A percentile compares a stretch with the other conserved stretches of the same genome.
These are phyloP conservation scores for Gibbula magus DNA, from an alignment of 2,888 invertebrate species.

Conservation along the genomic window DNA sequence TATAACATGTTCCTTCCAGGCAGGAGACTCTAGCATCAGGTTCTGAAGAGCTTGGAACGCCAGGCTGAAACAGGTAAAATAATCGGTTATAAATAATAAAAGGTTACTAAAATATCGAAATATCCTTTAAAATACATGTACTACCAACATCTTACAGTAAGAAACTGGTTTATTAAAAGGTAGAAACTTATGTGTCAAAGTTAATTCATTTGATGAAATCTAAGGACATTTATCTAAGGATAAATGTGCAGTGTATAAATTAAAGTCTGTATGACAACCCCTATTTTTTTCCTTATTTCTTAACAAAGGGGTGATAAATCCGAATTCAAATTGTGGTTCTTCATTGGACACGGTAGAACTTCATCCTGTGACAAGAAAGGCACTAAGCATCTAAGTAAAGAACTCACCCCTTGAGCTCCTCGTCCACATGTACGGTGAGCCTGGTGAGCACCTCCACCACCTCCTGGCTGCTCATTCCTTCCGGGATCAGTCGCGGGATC, in stretches of 20 bases:
- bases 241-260: too few species aligned
- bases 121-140: background rate
- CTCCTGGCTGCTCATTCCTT: slow-evolving; percentile 96
- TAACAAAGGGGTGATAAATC: too few species aligned
- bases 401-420: slow-evolving; percentile 88
- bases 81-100: background rate
- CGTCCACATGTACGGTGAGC: slow-evolving; percentile 98
- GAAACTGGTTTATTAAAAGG: too few species aligned
- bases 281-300: too few species aligned
- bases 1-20: slow-evolving; percentile 97
- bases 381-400: background rate
- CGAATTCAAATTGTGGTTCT: background rate
- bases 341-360: background rate
- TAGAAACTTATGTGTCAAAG: too few species aligned
- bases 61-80: slow-evolving; percentile 76
- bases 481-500: slow-evolving; percentile 96
- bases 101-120: background rate
- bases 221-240: too few species aligned
- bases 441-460: slow-evolving; percentile 94
- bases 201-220: too few species aligned
- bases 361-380: background rate
- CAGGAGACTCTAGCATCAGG: slow-evolving; percentile 94
- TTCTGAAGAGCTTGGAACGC: slow-evolving; percentile 97
- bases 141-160: background rate
- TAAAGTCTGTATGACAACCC: too few species aligned